Conservation (phyloP, 2,888 invertebrate species). For the Tryphoninae sp. region DNA sequence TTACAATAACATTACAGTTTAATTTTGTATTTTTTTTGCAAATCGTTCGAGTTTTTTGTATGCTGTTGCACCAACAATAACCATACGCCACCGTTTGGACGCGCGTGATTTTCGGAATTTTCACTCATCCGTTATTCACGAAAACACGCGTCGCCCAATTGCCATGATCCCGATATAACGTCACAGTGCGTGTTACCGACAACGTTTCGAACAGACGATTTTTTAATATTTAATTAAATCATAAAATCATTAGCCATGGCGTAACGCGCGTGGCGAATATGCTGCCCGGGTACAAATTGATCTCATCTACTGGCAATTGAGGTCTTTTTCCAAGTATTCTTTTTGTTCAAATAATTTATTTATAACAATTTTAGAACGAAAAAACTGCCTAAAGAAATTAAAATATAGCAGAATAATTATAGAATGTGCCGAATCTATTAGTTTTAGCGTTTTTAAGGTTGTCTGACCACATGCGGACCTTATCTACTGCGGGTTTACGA, state of each 20-base stretch:
- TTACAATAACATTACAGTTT: constrained; percentile 6
- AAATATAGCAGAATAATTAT: no score
- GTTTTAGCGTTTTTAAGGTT: background rate
- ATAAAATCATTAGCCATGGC: constrained; percentile 13
- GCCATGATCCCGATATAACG: constrained; percentile 25
- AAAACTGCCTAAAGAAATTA: no score
- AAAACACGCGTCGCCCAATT: constrained; percentile 28
- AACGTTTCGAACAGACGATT: constrained; percentile 13
- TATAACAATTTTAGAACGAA: no score
- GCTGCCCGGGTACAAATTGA: background rate
- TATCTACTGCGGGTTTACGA: background rate
- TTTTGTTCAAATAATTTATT: no score
- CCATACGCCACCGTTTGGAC: background rate
- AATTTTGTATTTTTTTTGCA: background rate
- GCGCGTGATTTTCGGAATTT: no score
- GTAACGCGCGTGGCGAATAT: background rate
- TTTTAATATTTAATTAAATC: constrained; percentile 23
- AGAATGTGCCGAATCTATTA: no score
- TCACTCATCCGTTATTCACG: background rate
- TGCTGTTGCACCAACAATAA: background rate
- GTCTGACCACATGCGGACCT: constrained; percentile 40
- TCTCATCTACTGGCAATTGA: no score
- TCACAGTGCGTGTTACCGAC: constrained; percentile 6
- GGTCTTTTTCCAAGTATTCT: no score
- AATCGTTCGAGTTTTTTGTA: background rate